These are phyloP conservation scores for Malacosoma neustria DNA, from an alignment of 2,888 invertebrate genomes.

Conservation along the genomic window DNA sequence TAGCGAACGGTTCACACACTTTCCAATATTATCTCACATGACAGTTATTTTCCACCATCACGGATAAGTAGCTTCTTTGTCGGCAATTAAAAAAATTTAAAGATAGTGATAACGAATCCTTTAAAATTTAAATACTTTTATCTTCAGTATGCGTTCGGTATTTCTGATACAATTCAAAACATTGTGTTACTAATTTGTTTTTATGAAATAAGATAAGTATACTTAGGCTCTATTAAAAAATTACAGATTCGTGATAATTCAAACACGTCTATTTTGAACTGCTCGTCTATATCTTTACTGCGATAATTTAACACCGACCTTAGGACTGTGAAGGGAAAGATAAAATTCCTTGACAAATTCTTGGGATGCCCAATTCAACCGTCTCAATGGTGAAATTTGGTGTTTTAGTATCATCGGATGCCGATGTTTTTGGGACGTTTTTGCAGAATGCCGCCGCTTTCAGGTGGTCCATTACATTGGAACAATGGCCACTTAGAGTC, in stretches of 20 bases:
- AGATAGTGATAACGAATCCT: not conserved
- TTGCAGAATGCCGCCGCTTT: conserved; percentile 46
- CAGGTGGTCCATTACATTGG: conserved; percentile 65
- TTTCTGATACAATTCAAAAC: not conserved
- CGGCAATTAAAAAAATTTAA: not conserved
- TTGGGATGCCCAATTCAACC: conserved; percentile 32
- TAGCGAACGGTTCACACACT: not conserved
- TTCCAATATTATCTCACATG: not conserved
- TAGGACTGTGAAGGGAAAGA: conserved; percentile 64
- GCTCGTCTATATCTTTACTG: conserved; percentile 6
- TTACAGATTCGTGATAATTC: not conserved
- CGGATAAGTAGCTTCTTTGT: not conserved
- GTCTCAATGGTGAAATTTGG: conserved; percentile 55
- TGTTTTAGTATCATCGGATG: conserved; percentile 49
- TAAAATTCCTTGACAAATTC: conserved; percentile 69
- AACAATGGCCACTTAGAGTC: conserved; percentile 64
- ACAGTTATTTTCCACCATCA: not conserved
- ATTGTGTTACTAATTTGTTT: not conserved
- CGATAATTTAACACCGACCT: conserved; percentile 64
- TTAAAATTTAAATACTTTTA: not conserved
- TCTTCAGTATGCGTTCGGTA: not conserved
- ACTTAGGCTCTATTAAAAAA: not conserved
- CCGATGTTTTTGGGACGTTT: conserved; percentile 47
- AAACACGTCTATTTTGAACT: not conserved
- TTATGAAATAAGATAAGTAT: not conserved